Percentiles rank a stretch among this genome's conserved stretches.
Conservation (phyloP, 2,113 vertebrate species). For the Mirza zaza region DNA sequence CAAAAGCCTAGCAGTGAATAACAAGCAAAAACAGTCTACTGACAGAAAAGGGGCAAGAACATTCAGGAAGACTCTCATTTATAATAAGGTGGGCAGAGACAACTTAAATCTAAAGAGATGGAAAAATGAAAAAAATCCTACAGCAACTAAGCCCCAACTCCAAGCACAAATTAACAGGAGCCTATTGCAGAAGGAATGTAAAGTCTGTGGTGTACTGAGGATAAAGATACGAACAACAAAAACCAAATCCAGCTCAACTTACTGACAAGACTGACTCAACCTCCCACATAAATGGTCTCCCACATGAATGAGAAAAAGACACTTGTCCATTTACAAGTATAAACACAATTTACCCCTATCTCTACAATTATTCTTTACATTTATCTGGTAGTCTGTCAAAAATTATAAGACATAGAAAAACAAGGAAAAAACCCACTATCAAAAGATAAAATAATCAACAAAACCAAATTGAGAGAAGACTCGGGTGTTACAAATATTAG, state of each 20-base stretch:
- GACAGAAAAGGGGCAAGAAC: neutral
- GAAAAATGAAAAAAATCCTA: slow-evolving; percentile 19
- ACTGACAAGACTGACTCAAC: neutral
- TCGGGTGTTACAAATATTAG: neutral
- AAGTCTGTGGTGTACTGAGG: neutral
- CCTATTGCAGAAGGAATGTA: neutral
- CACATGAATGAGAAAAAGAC: neutral
- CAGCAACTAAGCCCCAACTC: neutral
- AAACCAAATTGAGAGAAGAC: neutral
- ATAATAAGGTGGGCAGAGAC: neutral
- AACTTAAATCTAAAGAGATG: neutral
- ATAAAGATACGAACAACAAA: neutral
- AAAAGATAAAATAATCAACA: slow-evolving; percentile 19
- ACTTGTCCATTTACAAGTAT: neutral
- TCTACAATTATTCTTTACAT: slow-evolving; percentile 1
- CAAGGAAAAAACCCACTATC: neutral
- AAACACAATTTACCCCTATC: neutral
- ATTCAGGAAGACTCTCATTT: neutral
- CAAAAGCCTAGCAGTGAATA: neutral
- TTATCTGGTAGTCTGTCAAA: neutral
- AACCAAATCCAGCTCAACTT: slow-evolving; percentile 4
- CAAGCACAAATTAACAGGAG: neutral
- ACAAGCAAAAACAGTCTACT: neutral
- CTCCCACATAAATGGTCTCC: neutral
- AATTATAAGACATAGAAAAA: neutral